Evolutionary conservation across 2,113 vertebrate species (phyloP).

Genomic region (Scalopus aquaticus): DNA sequence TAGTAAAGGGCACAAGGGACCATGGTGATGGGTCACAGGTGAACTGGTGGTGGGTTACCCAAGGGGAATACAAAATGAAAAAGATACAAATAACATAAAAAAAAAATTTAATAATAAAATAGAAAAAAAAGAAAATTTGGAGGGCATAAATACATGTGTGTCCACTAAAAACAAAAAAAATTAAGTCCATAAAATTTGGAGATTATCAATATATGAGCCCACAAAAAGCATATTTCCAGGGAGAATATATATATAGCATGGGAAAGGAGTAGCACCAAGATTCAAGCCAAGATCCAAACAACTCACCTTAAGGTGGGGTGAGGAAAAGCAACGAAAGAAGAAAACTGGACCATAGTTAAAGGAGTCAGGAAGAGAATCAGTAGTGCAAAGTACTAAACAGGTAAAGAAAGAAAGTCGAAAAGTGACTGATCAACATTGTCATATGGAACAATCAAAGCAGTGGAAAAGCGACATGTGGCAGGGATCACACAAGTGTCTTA

Average conservation of each 20-base stretch:
- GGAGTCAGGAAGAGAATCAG: background rate
- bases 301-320: background rate
- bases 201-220: background rate
- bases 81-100: no score
- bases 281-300: background rate
- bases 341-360: background rate
- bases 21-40: no score
- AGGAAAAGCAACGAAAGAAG: background rate
- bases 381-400: background rate
- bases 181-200: background rate
- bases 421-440: background rate
- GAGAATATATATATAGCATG: background rate
- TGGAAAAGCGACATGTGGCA: background rate
- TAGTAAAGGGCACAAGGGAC: no score
- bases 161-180: background rate
- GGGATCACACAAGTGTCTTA: background rate
- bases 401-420: background rate
- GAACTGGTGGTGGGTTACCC: no score
- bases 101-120: no score
- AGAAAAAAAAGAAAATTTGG: background rate
- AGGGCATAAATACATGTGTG: background rate
- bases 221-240: background rate
- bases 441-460: background rate
- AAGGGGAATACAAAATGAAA: no score
- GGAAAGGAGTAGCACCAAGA: background rate